Base-by-base conservation (phyloP, 2,797 vertebrate genomes). In the Brachymystax lenok region DNA sequence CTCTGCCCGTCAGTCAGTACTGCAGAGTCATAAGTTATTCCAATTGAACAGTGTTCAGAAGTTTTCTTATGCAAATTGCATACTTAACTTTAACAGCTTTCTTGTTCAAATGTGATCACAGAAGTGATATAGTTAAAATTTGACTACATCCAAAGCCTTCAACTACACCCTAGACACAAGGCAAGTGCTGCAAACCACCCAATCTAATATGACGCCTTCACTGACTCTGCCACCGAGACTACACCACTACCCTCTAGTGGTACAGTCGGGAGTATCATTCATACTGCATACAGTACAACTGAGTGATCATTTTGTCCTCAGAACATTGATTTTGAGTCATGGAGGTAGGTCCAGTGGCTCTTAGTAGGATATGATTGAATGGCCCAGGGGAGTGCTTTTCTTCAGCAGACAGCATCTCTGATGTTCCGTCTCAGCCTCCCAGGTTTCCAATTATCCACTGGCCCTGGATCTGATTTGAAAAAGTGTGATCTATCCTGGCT, bases 191-290 rank as follows among this genome's bases (percentile, higher is more conserved):
- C 16, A 40, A 64, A 68, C 67, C 12, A 27, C n/a, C 56, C 56
- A 59, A n/a, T 19, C 56, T 5, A 59, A 59, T 73, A 76, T 82
- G 85, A 84, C 78, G 81, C 76, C 85, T 76, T 85, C 81, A 79
- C 78, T 82, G 30, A 52, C 30, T 3, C 0, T 27, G 16, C 30
- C 83, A 80, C 27, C 6, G 73, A 75, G 79, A 88, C 79, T 81
- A 82, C 90, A 92, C 3, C 86, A 92, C 89, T 94, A 93, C 90
- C 92, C 90, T 90, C 93, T 94, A 88, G 92, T 93, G 94, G 88
- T 54, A 8, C 10, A 19, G 70, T 17, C 28, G 27, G 24, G 50
- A 72, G 4, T 19, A 24, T 14, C n/a, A 50, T 2, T 16, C 5
- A 79, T 80, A 66, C 73, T 71, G 64, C 2, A 56, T 21, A 21